Percentiles rank a stretch among this genome's conserved stretches.
These are phyloP conservation scores for Parnassius glacialis DNA, from an alignment of 2,888 invertebrate species.

Conservation along the genomic window DNA sequence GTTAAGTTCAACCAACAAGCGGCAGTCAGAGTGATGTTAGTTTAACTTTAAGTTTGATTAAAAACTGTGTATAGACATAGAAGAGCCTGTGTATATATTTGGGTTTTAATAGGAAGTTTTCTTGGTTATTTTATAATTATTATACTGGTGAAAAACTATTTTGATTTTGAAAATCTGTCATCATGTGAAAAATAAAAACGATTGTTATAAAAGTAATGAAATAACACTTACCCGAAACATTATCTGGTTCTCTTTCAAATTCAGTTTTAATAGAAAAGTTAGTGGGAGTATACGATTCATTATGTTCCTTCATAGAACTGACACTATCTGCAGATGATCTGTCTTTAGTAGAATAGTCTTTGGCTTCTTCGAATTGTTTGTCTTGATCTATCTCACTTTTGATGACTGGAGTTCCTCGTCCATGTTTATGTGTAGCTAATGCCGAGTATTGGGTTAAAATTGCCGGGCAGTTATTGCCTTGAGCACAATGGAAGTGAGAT, in stretches of 20 bases:
- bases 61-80: no score
- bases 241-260: conserved; percentile 72
- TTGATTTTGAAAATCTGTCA: no score
- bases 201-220: neutral
- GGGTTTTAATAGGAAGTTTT: no score
- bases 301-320: conserved; percentile 60
- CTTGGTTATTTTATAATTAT: no score
- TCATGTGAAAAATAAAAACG: neutral
- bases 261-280: conserved; percentile 76
- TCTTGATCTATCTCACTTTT: conserved; percentile 67
- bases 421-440: conserved; percentile 74
- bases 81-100: no score
- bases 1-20: conserved; percentile 20
- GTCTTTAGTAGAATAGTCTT: conserved; percentile 76
- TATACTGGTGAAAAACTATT: no score
- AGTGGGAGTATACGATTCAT: conserved; percentile 59
- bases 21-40: no score
- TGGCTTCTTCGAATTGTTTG: conserved; percentile 70
- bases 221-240: conserved; percentile 68
- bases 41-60: no score
- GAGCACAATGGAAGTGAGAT: conserved; percentile 74
- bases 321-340: conserved; percentile 70
- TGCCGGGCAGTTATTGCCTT: conserved; percentile 73
- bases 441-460: conserved; percentile 76
- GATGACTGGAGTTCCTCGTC: conserved; percentile 68